These are phyloP conservation scores for Deroptyus accipitrinus DNA, from an alignment of 2,113 vertebrate species.

Conservation along the genomic window DNA sequence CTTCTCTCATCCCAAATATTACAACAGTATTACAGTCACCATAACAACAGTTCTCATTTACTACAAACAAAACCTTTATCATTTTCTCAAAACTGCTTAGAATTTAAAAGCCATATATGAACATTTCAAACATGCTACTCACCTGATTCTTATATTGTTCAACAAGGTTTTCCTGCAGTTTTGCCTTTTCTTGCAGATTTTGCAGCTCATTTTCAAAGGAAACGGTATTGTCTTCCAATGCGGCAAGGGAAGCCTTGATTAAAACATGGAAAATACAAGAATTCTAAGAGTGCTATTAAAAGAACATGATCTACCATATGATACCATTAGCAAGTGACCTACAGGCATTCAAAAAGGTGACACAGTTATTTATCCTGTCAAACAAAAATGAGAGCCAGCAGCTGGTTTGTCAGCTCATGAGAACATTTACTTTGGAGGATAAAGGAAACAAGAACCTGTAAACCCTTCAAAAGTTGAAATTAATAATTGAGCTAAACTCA, in stretches of 20 bases:
- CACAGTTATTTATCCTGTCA: not conserved
- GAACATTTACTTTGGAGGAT: not conserved
- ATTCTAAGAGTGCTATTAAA: not conserved
- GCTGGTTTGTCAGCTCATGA: not conserved
- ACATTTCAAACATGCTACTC: not conserved
- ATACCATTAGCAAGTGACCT: not conserved
- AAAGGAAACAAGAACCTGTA: not conserved
- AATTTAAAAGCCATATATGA: not conserved
- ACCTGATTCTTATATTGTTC: constrained; percentile 80
- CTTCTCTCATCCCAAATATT: not conserved
- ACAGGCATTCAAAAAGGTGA: not conserved
- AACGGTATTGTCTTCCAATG: constrained; percentile 69
- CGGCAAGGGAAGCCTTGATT: constrained; percentile 72
- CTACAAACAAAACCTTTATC: not conserved
- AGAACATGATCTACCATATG: not conserved
- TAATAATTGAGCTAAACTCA: not conserved
- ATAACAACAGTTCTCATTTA: not conserved
- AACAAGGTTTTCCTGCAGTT: constrained; percentile 71
- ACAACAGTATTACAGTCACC: not conserved
- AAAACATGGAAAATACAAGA: not conserved
- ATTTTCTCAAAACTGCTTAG: not conserved
- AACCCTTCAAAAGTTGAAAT: not conserved
- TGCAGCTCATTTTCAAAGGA: constrained; percentile 73
- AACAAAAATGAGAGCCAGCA: not conserved
- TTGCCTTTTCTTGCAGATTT: constrained; percentile 72